phyloP scores from a whole-genome alignment of 2,797 vertebrate genomes.

The Phrynocephalus vlangalii region DNA sequence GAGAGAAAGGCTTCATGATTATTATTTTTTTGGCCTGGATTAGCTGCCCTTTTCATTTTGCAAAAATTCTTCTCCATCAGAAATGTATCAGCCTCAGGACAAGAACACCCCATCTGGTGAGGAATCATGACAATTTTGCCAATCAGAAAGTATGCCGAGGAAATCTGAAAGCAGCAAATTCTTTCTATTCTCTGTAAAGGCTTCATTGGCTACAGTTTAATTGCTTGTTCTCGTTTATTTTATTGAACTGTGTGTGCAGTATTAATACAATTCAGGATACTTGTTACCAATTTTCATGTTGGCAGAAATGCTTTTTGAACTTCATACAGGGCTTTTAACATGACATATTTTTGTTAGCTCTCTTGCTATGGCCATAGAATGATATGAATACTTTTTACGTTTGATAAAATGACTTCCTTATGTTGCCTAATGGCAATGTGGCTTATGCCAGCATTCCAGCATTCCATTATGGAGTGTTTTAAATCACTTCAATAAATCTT shows the following conservation, averaged over 20 bases:
- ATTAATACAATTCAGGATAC: constrained; percentile 29
- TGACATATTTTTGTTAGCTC: constrained; percentile 52
- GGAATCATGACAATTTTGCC: not conserved
- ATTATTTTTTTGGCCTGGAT: not conserved
- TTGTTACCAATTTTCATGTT: constrained; percentile 35
- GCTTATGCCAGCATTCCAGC: constrained; percentile 61
- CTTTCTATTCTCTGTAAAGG: not conserved
- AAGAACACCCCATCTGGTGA: not conserved
- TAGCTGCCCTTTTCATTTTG: not conserved
- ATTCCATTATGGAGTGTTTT: constrained; percentile 74
- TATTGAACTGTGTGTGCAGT: constrained; percentile 28
- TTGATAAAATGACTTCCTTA: constrained; percentile 67
- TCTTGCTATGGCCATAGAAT: constrained; percentile 38
- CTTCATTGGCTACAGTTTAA: not conserved
- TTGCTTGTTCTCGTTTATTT: not conserved
- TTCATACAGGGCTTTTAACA: constrained; percentile 54
- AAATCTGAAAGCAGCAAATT: not conserved
- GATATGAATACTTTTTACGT: constrained; percentile 68
- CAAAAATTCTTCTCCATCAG: not conserved
- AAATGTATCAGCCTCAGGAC: not conserved
- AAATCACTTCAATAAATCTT: constrained; percentile 77
- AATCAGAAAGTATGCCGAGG: not conserved
- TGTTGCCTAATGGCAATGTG: constrained; percentile 69
- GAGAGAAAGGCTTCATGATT: not conserved
- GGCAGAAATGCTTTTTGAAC: constrained; percentile 40